These are phyloP conservation scores for Phalanger gymnotis DNA, from an alignment of 2,797 vertebrate species.

Conservation along the genomic window DNA sequence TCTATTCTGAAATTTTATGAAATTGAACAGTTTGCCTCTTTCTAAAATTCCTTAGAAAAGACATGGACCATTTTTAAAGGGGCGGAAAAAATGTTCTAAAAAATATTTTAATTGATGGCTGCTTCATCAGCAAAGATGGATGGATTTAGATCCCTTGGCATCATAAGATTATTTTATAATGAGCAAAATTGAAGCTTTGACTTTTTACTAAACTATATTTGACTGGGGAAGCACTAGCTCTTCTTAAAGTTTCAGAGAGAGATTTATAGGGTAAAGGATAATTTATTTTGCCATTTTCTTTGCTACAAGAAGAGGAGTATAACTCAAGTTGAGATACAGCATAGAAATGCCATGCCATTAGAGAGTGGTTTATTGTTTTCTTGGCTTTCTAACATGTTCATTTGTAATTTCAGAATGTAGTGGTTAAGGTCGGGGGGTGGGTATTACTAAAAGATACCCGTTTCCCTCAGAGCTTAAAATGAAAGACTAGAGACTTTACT, in stretches of 20 bases:
- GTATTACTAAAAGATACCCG: neutral
- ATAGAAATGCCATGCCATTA: neutral
- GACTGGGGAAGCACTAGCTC: neutral
- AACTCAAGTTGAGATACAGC: constrained; percentile 46
- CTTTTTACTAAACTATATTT: neutral
- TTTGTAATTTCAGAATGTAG: constrained; percentile 29
- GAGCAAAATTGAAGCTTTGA: constrained; percentile 16
- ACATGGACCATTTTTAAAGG: neutral
- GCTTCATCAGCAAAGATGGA: neutral
- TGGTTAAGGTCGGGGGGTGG: constrained; percentile 16
- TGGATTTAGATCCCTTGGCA: constrained; percentile 42
- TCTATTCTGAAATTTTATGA: constrained; percentile 6
- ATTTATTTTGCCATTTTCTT: constrained; percentile 26
- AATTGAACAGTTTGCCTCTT: constrained; percentile 28
- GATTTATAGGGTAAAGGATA: neutral
- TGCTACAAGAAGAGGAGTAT: constrained; percentile 46
- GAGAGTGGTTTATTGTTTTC: constrained; percentile 50
- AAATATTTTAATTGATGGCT: neutral
- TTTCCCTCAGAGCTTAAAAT: constrained; percentile 31
- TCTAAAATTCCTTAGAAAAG: constrained; percentile 8
- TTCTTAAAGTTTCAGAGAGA: constrained; percentile 55
- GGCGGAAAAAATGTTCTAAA: constrained; percentile 11
- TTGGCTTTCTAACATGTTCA: constrained; percentile 31
- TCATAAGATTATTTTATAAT: constrained; percentile 30
- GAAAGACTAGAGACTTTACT: constrained; percentile 26